Conservation (phyloP, 2,113 vertebrate species). For the Beaufortia kweichowensis region DNA sequence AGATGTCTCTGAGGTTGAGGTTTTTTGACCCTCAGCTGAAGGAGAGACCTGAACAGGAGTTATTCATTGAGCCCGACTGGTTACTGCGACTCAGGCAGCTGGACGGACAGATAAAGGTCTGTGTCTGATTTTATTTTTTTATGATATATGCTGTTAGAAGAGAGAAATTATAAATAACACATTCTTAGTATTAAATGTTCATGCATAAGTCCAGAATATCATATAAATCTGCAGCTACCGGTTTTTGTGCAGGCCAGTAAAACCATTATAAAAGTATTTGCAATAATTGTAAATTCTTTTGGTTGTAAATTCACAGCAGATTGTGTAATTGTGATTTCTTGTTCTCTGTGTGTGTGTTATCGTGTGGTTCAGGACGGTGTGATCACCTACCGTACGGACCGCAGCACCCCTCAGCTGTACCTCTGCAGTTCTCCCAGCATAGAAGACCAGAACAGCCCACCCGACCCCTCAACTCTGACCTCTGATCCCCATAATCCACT, state of each 20-base stretch:
- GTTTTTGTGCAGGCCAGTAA: too few relatives aligned
- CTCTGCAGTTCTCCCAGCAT: conserved; percentile 82
- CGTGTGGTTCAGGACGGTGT: conserved; percentile 77
- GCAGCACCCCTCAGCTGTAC: conserved; percentile 77
- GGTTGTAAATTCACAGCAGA: too few relatives aligned
- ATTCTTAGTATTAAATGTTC: too few relatives aligned
- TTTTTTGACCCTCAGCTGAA: conserved; percentile 95
- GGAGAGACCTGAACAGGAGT: conserved; percentile 93
- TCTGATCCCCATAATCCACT: conserved; percentile 79
- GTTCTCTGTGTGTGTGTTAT: not conserved
- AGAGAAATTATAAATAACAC: too few relatives aligned
- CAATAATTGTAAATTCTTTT: too few relatives aligned
- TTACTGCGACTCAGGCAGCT: conserved; percentile 78
- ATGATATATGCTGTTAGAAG: too few relatives aligned
- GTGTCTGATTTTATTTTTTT: conserved; percentile 11
- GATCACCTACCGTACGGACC: conserved; percentile 71
- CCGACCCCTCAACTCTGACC: conserved; percentile 68
- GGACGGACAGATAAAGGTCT: conserved; percentile 85
- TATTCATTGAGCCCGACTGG: conserved; percentile 86
- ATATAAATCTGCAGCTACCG: too few relatives aligned
- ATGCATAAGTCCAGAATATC: too few relatives aligned
- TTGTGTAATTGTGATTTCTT: too few relatives aligned
- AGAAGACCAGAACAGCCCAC: conserved; percentile 78
- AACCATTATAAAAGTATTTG: too few relatives aligned
- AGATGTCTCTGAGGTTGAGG: conserved; percentile 88